These are phyloP conservation scores for Dromaius novaehollandiae DNA, from an alignment of 2,113 vertebrate genomes.

Conservation along the genomic window DNA sequence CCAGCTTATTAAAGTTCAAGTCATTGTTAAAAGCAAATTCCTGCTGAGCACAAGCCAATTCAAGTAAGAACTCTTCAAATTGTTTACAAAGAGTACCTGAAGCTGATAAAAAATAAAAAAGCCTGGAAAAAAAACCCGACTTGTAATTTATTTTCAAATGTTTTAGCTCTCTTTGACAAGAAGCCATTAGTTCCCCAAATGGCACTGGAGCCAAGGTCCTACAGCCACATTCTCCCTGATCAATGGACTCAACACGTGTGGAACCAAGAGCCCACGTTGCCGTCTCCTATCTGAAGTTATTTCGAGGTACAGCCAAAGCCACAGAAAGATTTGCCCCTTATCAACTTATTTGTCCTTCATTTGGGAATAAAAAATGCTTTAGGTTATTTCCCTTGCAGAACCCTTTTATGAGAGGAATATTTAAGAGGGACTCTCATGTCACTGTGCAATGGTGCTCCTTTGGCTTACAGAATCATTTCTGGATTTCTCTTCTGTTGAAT, in stretches of 20 bases:
- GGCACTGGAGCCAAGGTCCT: not conserved
- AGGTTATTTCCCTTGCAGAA: not conserved
- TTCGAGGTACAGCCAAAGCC: not conserved
- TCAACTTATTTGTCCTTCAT: not conserved
- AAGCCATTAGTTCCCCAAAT: not conserved
- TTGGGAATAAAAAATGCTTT: not conserved
- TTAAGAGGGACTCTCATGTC: not conserved
- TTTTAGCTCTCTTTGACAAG: slow-evolving; percentile 47
- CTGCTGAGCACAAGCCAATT: slow-evolving; percentile 66
- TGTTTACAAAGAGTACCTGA: slow-evolving; percentile 73
- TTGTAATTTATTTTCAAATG: slow-evolving; percentile 42
- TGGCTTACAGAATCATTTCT: not conserved
- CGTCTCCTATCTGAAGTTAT: not conserved
- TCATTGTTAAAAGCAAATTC: slow-evolving; percentile 75
- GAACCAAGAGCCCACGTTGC: not conserved
- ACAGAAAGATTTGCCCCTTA: not conserved
- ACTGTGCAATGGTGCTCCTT: not conserved
- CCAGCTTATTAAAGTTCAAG: slow-evolving; percentile 72
- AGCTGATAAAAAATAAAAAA: not conserved
- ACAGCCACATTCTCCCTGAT: not conserved
- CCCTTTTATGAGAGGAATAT: not conserved
- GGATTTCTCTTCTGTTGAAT: not conserved
- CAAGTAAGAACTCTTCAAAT: slow-evolving; percentile 52
- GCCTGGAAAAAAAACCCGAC: not conserved
- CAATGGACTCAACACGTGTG: not conserved